Percentiles rank a stretch among this genome's conserved stretches.
These are phyloP conservation scores for Sycobia sp. DNA, from an alignment of 1,140 invertebrate genomes.

Conservation along the genomic window DNA sequence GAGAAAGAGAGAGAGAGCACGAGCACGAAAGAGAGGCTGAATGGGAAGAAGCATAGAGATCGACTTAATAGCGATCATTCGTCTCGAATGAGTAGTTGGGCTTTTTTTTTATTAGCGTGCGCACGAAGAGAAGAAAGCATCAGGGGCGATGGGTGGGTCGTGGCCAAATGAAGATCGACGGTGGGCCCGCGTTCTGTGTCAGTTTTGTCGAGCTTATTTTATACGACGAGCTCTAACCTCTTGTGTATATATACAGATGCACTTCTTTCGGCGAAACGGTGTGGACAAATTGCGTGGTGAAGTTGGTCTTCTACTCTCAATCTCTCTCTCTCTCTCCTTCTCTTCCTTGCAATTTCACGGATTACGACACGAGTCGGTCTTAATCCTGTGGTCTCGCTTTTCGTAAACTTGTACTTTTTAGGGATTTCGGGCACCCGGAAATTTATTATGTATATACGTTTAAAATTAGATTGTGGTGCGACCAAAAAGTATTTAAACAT, in stretches of 20 bases:
- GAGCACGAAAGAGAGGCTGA: background rate
- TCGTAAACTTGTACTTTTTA: too few relatives aligned
- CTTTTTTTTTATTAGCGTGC: too few relatives aligned
- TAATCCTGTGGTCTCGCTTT: too few relatives aligned
- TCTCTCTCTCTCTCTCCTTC: background rate
- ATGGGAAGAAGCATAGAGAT: background rate
- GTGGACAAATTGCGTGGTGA: background rate
- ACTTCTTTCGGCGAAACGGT: background rate
- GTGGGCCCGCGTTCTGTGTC: too few relatives aligned
- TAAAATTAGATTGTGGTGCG: too few relatives aligned
- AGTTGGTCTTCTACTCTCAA: background rate
- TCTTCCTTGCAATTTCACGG: too few relatives aligned
- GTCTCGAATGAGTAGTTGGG: constrained; percentile 3
- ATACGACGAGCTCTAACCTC: background rate
- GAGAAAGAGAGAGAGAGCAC: background rate
- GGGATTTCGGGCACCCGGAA: too few relatives aligned
- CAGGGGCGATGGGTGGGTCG: background rate
- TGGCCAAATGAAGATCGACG: too few relatives aligned
- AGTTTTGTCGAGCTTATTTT: constrained; percentile 20
- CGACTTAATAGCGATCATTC: constrained; percentile 15
- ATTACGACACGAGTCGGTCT: too few relatives aligned
- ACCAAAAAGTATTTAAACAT: too few relatives aligned
- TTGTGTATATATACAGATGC: background rate
- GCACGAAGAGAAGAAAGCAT: background rate
- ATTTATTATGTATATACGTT: too few relatives aligned